Conservation (phyloP, 2,113 vertebrate genomes). For the Rhinoptilus africanus region DNA sequence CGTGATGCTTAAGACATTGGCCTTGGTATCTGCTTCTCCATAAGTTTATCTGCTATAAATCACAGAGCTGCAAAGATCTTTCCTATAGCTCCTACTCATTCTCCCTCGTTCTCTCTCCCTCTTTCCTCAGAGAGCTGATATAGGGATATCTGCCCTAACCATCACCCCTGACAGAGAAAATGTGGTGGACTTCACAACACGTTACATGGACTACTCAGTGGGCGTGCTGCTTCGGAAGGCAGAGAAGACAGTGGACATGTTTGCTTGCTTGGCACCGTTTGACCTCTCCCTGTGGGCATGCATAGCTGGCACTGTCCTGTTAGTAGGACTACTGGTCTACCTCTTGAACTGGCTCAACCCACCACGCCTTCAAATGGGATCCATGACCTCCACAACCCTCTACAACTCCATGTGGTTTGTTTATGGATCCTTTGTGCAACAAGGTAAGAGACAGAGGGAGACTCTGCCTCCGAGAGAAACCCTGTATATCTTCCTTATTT, state of each 20-base stretch:
- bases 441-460: slow-evolving; percentile 81
- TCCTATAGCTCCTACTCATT: not conserved
- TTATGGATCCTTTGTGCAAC: slow-evolving; percentile 97
- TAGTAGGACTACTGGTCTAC: slow-evolving; percentile 94
- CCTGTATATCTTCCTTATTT: fast-evolving
- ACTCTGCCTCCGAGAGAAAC: not conserved
- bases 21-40: not conserved
- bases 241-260: slow-evolving; percentile 96
- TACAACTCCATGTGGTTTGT: slow-evolving; percentile 99
- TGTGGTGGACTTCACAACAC: slow-evolving; percentile 96
- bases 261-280: slow-evolving; percentile 95
- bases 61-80: not conserved
- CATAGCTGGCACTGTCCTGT: slow-evolving; percentile 93
- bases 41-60: not conserved
- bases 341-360: slow-evolving; percentile 98
- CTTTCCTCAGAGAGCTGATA: slow-evolving; percentile 87
- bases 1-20: not conserved
- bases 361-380: slow-evolving; percentile 93
- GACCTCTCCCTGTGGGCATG: slow-evolving; percentile 98
- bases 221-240: slow-evolving; percentile 93
- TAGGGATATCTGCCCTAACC: slow-evolving; percentile 95
- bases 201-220: slow-evolving; percentile 98
- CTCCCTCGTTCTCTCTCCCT: not conserved
- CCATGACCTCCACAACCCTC: slow-evolving; percentile 93
- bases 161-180: slow-evolving; percentile 97